Percentiles rank a stretch among this genome's conserved stretches.
phyloP scores from a whole-genome alignment of 2,888 invertebrate genomes.

The Tanypteryx hageni region DNA sequence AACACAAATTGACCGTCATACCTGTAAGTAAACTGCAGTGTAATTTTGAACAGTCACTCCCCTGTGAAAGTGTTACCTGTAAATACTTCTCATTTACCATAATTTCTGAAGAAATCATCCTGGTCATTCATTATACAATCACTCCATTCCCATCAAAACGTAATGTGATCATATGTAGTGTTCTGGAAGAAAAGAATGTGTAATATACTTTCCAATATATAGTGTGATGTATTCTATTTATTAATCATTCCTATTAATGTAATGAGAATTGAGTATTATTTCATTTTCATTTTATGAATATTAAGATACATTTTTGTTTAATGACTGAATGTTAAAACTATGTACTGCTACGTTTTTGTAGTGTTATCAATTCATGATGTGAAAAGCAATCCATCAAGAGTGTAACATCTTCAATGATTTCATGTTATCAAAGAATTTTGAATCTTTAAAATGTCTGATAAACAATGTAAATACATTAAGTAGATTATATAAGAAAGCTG shows the following conservation, averaged over 20 bases:
- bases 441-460: conserved; percentile 26
- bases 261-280: conserved; percentile 64
- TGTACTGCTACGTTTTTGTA: conserved; percentile 59
- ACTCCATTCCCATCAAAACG: conserved; percentile 55
- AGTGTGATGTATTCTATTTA: conserved; percentile 65
- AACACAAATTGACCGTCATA: conserved; percentile 74
- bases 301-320: conserved; percentile 35
- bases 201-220: conserved; percentile 54
- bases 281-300: conserved; percentile 57
- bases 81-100: conserved; percentile 40
- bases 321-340: conserved; percentile 54
- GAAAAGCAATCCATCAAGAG: background rate
- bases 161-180: conserved; percentile 60
- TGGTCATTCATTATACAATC: conserved; percentile 42
- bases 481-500: conserved; percentile 40
- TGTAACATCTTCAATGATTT: conserved; percentile 25
- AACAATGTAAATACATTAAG: conserved; percentile 51
- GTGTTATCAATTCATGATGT: conserved; percentile 47
- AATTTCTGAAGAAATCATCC: conserved; percentile 50
- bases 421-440: conserved; percentile 26
- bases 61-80: conserved; percentile 59
- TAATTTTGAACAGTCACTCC: conserved; percentile 43
- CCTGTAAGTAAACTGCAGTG: conserved; percentile 73
- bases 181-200: conserved; percentile 27
- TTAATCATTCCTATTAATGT: conserved; percentile 65